Percentiles rank a stretch among this genome's conserved stretches.
Evolutionary conservation across 2,113 vertebrate genomes (phyloP).

Genomic region (Eptesicus fuscus): DNA sequence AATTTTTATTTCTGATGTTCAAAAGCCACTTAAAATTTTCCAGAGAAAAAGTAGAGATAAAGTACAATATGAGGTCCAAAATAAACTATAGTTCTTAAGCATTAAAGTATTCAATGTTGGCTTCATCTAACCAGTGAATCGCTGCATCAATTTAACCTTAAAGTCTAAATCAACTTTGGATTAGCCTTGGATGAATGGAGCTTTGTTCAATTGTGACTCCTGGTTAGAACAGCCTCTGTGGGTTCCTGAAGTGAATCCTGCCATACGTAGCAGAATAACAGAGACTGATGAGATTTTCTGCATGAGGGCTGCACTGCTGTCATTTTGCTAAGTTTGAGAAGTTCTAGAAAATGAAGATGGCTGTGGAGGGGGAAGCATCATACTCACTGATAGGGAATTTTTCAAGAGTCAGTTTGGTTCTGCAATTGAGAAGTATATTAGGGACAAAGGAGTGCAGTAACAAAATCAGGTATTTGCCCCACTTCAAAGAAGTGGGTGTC

Average conservation of each 20-base stretch:
- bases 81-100: neutral
- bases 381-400: neutral
- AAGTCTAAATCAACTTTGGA: neutral
- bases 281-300: neutral
- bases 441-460: neutral
- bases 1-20: neutral
- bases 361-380: neutral
- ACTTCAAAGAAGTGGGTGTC: neutral
- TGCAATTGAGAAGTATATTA: neutral
- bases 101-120: neutral
- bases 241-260: neutral
- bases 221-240: neutral
- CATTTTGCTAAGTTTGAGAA: neutral
- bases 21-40: neutral
- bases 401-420: neutral
- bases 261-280: neutral
- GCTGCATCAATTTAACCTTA: neutral
- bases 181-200: conserved; percentile 5
- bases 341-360: neutral
- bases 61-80: neutral
- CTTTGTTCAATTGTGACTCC: neutral
- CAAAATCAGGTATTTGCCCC: neutral
- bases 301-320: neutral
- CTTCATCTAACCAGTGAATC: neutral
- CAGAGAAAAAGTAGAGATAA: neutral